Conservation (phyloP, 2,888 invertebrate species). For the Hoplodrina ambigua region DNA sequence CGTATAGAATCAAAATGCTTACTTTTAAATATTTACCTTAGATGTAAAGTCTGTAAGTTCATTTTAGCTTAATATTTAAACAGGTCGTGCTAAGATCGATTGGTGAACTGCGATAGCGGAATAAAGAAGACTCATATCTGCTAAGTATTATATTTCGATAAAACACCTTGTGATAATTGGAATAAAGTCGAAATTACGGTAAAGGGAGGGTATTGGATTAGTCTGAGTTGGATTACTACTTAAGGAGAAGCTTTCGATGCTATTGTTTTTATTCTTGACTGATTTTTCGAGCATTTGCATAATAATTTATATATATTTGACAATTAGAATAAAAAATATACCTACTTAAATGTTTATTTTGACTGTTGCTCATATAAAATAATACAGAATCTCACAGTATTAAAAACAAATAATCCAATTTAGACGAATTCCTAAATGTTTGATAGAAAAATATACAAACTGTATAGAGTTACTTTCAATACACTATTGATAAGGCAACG, state of each 20-base stretch:
- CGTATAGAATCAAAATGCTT: too few species aligned
- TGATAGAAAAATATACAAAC: conserved; percentile 37
- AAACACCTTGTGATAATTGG: conserved; percentile 44
- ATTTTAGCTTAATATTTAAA: conserved; percentile 24
- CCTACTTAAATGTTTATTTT: conserved; percentile 6
- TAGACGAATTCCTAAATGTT: conserved; percentile 43
- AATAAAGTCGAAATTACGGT: conserved; percentile 46
- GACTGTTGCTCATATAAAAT: conserved; percentile 8
- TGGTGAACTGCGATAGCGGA: conserved; percentile 24
- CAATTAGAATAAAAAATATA: conserved; percentile 12
- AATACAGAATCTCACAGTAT: conserved; percentile 30
- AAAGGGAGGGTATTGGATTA: conserved; percentile 41
- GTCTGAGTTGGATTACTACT: conserved; percentile 50
- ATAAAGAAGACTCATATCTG: conserved; percentile 51
- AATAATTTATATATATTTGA: conserved; percentile 28
- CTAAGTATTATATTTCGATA: conserved; percentile 49
- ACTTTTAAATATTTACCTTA: conserved; percentile 7
- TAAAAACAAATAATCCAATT: conserved; percentile 45
- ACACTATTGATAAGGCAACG: conserved; percentile 30
- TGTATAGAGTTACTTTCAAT: conserved; percentile 36
- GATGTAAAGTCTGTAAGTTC: background rate
- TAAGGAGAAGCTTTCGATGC: conserved; percentile 9
- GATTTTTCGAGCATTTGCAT: conserved; percentile 43
- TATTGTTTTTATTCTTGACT: conserved; percentile 37
- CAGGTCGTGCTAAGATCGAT: conserved; percentile 49